Percentiles rank a stretch among this genome's conserved stretches.
Conservation (phyloP, 2,113 vertebrate species). For the Equus przewalskii region DNA sequence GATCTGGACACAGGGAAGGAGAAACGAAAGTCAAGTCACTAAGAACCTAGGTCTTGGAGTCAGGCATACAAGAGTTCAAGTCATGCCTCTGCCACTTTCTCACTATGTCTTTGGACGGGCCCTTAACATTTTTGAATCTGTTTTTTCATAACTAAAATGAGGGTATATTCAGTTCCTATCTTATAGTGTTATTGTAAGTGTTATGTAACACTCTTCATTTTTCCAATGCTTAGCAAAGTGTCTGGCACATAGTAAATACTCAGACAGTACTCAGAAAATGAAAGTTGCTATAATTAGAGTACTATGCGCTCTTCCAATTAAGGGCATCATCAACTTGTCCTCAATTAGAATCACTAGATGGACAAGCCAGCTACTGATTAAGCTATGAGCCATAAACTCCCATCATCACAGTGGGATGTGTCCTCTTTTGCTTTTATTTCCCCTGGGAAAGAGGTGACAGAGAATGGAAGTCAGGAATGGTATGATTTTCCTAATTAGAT, state of each 20-base stretch:
- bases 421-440: background rate
- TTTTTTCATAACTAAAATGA: background rate
- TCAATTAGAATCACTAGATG: background rate
- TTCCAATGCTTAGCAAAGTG: background rate
- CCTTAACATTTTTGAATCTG: background rate
- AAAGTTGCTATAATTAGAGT: background rate
- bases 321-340: background rate
- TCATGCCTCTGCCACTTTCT: background rate
- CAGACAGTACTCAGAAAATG: background rate
- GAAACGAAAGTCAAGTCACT: accelerated
- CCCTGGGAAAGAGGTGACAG: background rate
- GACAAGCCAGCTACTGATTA: background rate
- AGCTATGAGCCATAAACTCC: background rate
- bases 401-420: background rate
- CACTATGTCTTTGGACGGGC: background rate
- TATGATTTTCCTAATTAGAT: background rate
- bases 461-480: background rate
- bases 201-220: background rate
- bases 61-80: background rate
- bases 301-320: background rate
- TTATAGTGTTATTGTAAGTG: background rate
- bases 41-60: background rate
- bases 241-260: background rate
- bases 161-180: background rate
- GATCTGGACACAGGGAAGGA: background rate